Conservation (phyloP, 2,888 invertebrate species). For the Heliconius erato region DNA sequence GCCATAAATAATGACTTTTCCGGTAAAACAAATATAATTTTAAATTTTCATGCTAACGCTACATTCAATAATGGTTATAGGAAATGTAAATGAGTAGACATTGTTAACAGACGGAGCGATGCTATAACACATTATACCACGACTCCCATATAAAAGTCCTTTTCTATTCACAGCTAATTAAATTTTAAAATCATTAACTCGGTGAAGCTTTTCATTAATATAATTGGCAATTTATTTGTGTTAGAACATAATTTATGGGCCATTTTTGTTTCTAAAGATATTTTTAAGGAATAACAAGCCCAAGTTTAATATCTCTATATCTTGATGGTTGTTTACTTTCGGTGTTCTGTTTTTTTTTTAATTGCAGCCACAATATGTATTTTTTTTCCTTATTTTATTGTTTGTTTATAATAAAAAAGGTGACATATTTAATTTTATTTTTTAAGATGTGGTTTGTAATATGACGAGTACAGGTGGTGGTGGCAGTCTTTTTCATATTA, state of each 20-base stretch:
- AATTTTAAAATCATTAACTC: slow-evolving; percentile 40
- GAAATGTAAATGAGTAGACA: slow-evolving; percentile 63
- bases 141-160: slow-evolving; percentile 49
- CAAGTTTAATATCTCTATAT: background rate
- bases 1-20: too few species aligned
- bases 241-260: slow-evolving; percentile 33
- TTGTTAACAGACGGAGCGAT: slow-evolving; percentile 56
- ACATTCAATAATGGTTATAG: slow-evolving; percentile 25
- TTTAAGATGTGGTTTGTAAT: too few species aligned
- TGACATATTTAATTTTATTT: background rate
- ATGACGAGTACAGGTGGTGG: background rate
- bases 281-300: slow-evolving; percentile 18
- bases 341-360: background rate
- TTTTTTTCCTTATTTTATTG: too few species aligned
- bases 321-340: background rate
- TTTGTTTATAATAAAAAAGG: too few species aligned
- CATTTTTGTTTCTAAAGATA: background rate
- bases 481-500: background rate
- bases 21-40: background rate
- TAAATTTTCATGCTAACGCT: slow-evolving; percentile 6
- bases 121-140: slow-evolving; percentile 30
- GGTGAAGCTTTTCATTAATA: slow-evolving; percentile 39
- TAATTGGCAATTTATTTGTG: slow-evolving; percentile 46
- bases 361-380: background rate
- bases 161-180: slow-evolving; percentile 43